Conservation (phyloP, 2,797 vertebrate genomes). For the Hypotaenidia okinawae region DNA sequence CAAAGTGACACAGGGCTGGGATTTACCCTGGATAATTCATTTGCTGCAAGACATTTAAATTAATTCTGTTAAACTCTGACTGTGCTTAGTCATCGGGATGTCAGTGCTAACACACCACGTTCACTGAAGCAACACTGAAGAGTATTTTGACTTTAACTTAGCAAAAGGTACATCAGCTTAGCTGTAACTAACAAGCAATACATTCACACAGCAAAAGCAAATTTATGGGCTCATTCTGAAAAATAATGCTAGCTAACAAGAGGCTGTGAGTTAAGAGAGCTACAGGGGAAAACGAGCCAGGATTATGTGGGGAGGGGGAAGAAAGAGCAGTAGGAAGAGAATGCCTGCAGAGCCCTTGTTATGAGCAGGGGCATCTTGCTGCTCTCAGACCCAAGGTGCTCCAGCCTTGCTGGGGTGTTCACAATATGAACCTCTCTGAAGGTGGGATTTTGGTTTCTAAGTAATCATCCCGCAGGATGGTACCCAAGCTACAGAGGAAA, state of each 20-base stretch:
- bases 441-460: neutral
- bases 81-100: conserved; percentile 31
- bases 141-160: conserved; percentile 53
- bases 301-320: neutral
- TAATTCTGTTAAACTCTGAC: conserved; percentile 66
- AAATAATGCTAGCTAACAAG: neutral
- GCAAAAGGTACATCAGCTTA: conserved; percentile 13
- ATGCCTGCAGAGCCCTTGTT: neutral
- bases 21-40: conserved; percentile 66
- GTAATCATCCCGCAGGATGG: neutral
- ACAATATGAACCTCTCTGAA: neutral
- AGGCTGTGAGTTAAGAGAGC: neutral
- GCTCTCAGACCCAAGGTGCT: neutral
- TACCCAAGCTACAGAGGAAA: neutral
- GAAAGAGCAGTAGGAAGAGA: neutral
- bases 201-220: neutral
- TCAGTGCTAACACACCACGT: neutral
- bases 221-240: neutral
- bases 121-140: conserved; percentile 54
- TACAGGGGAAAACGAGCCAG: fast-evolving
- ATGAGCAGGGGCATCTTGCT: neutral
- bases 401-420: neutral
- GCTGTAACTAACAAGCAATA: conserved; percentile 17
- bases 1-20: conserved; percentile 30
- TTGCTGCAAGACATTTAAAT: conserved; percentile 66